These are phyloP conservation scores for Crioceris asparagi DNA, from an alignment of 2,888 invertebrate species.

Conservation along the genomic window DNA sequence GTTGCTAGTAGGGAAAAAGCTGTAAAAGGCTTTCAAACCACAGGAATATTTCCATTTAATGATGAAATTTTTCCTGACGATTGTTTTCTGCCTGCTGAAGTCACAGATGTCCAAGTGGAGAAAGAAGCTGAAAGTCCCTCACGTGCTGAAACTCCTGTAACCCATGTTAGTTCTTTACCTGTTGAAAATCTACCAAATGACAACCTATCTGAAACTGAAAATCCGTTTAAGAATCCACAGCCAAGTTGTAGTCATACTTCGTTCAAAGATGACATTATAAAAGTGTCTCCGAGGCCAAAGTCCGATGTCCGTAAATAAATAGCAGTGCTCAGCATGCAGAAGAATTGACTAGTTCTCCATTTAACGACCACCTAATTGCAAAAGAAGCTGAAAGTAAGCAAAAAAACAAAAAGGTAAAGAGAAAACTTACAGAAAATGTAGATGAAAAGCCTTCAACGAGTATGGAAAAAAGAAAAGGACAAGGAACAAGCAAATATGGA, in stretches of 20 bases:
- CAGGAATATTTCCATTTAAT: slow-evolving; percentile 1
- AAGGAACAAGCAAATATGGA: background rate
- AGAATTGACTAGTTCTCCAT: slow-evolving; percentile 3
- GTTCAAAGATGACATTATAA: background rate
- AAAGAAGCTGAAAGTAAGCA: background rate
- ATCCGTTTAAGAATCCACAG: background rate
- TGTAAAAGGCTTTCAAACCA: slow-evolving; percentile 1
- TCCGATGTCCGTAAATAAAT: background rate
- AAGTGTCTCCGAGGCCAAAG: slow-evolving; percentile 1
- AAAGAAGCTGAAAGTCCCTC: background rate
- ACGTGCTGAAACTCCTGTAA: background rate
- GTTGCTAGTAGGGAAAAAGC: background rate
- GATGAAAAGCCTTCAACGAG: too few species aligned
- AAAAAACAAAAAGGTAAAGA: background rate
- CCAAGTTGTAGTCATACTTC: slow-evolving; percentile 1
- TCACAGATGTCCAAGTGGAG: background rate
- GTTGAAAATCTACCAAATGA: background rate
- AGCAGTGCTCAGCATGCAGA: slow-evolving; percentile 1
- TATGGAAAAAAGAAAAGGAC: too few species aligned
- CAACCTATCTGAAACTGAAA: background rate
- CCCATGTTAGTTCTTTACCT: too few species aligned
- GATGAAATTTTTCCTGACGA: slow-evolving; percentile 3
- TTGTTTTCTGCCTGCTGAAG: slow-evolving; percentile 1
- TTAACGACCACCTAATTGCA: slow-evolving; percentile 1
- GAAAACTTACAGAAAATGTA: background rate